phyloP scores from a whole-genome alignment of 2,888 invertebrate species.

The Ptychoptera contaminata region DNA sequence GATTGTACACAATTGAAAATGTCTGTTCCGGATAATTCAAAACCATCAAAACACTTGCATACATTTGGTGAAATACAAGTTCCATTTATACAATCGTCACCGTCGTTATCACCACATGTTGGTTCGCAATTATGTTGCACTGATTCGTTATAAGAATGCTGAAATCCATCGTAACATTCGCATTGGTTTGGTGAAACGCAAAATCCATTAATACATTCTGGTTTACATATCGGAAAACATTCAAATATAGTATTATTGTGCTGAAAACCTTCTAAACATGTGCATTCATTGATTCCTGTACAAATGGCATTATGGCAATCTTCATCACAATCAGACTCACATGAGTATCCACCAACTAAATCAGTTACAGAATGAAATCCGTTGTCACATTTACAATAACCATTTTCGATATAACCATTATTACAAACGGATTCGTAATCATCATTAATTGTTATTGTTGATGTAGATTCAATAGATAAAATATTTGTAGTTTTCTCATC shows the following conservation, averaged over 20 bases:
- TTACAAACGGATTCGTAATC: no score
- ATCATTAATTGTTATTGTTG: no score
- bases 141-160: no score
- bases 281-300: conserved; percentile 25
- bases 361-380: no score
- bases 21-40: conserved; percentile 18
- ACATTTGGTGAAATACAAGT: background rate
- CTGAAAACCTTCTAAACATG: conserved; percentile 22
- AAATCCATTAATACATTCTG: conserved; percentile 33
- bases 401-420: no score
- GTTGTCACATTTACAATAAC: no score
- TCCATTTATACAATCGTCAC: background rate
- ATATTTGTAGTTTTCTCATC: no score
- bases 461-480: no score
- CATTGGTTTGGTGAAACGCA: conserved; percentile 35
- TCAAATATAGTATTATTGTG: conserved; percentile 26
- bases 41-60: conserved; percentile 1
- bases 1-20: no score
- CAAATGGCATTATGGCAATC: conserved; percentile 29
- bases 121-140: background rate
- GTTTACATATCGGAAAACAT: conserved; percentile 38
- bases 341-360: background rate
- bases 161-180: conserved; percentile 30
- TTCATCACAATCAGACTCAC: conserved; percentile 15
- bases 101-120: background rate